Conservation (phyloP, 2,888 invertebrate species). For the Sarcophaga carnaria region DNA sequence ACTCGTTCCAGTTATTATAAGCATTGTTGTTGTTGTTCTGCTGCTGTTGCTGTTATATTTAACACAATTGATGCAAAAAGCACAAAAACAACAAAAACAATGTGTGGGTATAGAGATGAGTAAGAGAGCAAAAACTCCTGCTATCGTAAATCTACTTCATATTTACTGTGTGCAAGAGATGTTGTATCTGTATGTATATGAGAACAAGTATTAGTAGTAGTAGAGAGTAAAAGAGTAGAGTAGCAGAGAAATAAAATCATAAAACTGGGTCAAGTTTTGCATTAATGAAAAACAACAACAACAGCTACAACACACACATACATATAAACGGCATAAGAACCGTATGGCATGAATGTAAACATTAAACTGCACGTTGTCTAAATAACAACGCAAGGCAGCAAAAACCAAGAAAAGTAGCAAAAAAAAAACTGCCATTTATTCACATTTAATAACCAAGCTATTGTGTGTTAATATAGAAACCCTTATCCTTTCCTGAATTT, state of each 20-base stretch:
- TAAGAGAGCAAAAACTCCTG: too few species aligned
- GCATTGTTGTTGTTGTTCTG: not conserved
- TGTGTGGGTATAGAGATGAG: not conserved
- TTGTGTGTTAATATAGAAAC: too few species aligned
- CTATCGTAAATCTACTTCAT: not conserved
- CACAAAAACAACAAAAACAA: too few species aligned
- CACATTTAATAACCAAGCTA: not conserved
- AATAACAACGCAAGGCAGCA: slow-evolving; percentile 11
- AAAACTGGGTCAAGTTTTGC: slow-evolving; percentile 73
- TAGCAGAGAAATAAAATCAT: slow-evolving; percentile 31
- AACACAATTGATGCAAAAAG: not conserved
- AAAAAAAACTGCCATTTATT: slow-evolving; percentile 34
- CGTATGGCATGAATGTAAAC: not conserved
- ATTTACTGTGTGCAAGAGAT: not conserved
- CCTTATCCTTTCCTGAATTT: too few species aligned
- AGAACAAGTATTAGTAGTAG: not conserved
- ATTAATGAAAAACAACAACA: slow-evolving; percentile 55
- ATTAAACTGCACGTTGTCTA: slow-evolving; percentile 15
- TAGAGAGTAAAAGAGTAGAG: slow-evolving; percentile 6
- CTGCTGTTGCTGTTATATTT: not conserved
- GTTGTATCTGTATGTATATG: too few species aligned
- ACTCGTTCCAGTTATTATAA: slow-evolving; percentile 44
- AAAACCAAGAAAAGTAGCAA: slow-evolving; percentile 48
- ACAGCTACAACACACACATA: not conserved
- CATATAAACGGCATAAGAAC: not conserved